Percentiles rank a stretch among this genome's conserved stretches.
phyloP scores from a whole-genome alignment of 2,888 invertebrate genomes.

The Drosophila setosimentum region DNA sequence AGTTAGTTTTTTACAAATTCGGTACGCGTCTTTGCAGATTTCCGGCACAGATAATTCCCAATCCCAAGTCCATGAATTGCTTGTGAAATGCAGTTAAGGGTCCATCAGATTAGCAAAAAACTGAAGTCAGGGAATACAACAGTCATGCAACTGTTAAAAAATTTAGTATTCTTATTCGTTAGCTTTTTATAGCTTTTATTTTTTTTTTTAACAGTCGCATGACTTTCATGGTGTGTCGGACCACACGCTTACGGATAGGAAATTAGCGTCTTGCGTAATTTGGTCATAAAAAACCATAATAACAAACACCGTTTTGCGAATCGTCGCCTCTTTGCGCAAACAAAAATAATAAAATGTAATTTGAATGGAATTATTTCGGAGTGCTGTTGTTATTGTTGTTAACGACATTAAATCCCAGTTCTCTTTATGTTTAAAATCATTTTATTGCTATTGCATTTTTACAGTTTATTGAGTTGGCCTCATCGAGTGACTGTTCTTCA shows the following conservation, averaged over 20 bases:
- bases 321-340: conserved; percentile 38
- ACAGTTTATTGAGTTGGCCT: conserved; percentile 42
- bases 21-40: conserved; percentile 49
- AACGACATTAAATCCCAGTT: conserved; percentile 36
- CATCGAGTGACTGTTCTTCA: conserved; percentile 40
- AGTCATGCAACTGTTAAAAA: conserved; percentile 10
- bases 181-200: conserved; percentile 33
- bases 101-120: conserved; percentile 2
- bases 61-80: conserved; percentile 11
- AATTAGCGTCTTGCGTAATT: conserved; percentile 61
- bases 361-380: conserved; percentile 47
- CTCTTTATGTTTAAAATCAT: conserved; percentile 13
- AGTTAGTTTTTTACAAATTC: conserved; percentile 29
- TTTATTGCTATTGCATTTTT: conserved; percentile 14
- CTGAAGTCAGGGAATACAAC: conserved; percentile 22
- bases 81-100: conserved; percentile 37
- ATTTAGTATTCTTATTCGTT: conserved; percentile 38
- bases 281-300: conserved; percentile 26
- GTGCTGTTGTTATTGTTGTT: conserved; percentile 14
- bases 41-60: conserved; percentile 45
- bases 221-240: conserved; percentile 26
- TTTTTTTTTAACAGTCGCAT: conserved; percentile 7
- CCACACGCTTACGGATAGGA: conserved; percentile 38
- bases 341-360: conserved; percentile 41
- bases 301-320: conserved; percentile 29